Percentiles rank a stretch among this genome's conserved stretches.
phyloP scores from a whole-genome alignment of 1,140 invertebrate species.

The Akabosia matsudoensis region DNA sequence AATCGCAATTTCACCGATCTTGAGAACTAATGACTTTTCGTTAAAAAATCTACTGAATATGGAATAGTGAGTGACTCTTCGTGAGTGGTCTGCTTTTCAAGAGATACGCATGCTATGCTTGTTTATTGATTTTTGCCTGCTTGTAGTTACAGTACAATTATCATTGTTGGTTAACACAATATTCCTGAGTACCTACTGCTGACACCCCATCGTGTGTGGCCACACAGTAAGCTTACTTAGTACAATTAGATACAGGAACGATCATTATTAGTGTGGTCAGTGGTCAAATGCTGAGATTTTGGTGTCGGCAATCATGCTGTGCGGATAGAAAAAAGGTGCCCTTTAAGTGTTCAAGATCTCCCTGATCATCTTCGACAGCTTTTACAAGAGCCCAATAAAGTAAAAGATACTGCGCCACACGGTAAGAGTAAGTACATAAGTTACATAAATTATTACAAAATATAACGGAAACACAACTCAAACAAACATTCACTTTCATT shows the following conservation, averaged over 20 bases:
- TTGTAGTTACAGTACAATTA: not conserved
- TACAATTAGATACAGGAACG: not conserved
- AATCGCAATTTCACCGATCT: too few species aligned
- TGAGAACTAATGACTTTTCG: too few species aligned
- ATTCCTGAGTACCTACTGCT: not conserved
- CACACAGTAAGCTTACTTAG: not conserved
- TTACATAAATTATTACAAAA: too few species aligned
- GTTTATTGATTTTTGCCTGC: not conserved
- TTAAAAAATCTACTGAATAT: not conserved
- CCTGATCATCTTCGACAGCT: not conserved
- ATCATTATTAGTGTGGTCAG: constrained; percentile 16
- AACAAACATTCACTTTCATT: too few species aligned
- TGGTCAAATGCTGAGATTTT: not conserved
- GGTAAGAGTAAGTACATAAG: not conserved
- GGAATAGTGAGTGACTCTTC: not conserved
- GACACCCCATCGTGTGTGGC: constrained; percentile 30
- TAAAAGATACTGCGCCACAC: not conserved
- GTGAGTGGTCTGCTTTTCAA: not conserved
- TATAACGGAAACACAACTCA: too few species aligned
- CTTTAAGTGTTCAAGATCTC: not conserved
- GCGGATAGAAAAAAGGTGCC: constrained; percentile 33
- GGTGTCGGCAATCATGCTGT: constrained; percentile 26
- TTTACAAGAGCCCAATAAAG: too few species aligned
- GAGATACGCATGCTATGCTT: not conserved
- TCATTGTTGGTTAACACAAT: not conserved